These are phyloP conservation scores for Papio anubis DNA, from an alignment of 2,113 vertebrate genomes.

Conservation along the genomic window DNA sequence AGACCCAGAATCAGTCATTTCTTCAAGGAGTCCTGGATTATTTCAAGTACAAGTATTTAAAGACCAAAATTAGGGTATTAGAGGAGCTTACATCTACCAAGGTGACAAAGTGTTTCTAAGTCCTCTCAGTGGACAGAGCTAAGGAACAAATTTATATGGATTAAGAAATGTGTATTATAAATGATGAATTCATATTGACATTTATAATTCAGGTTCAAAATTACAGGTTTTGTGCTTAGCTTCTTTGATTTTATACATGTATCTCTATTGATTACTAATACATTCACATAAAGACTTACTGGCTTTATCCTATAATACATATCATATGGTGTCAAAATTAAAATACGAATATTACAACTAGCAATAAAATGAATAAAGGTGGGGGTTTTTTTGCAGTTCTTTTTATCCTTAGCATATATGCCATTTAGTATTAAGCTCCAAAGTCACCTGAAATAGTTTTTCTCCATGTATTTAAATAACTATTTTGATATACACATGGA, in stretches of 20 bases:
- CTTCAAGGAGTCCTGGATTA: background rate
- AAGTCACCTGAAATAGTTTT: background rate
- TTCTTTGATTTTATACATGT: background rate
- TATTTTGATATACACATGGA: background rate
- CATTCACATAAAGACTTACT: background rate
- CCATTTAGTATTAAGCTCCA: background rate
- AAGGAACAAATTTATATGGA: background rate
- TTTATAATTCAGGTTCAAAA: conserved; percentile 13
- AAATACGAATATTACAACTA: background rate
- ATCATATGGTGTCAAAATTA: background rate
- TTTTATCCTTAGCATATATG: background rate
- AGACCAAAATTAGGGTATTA: background rate
- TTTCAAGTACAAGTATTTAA: background rate
- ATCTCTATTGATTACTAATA: background rate
- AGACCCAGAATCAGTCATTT: background rate
- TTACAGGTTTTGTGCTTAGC: background rate
- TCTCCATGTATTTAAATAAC: background rate
- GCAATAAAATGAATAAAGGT: background rate
- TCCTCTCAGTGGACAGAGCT: background rate
- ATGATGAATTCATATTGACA: background rate
- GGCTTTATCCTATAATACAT: background rate
- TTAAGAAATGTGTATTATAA: background rate
- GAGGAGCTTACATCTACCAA: background rate
- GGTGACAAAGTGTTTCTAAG: background rate
- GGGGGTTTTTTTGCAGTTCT: background rate